phyloP scores from a whole-genome alignment of 2,888 invertebrate genomes.

The Erebia aethiops region DNA sequence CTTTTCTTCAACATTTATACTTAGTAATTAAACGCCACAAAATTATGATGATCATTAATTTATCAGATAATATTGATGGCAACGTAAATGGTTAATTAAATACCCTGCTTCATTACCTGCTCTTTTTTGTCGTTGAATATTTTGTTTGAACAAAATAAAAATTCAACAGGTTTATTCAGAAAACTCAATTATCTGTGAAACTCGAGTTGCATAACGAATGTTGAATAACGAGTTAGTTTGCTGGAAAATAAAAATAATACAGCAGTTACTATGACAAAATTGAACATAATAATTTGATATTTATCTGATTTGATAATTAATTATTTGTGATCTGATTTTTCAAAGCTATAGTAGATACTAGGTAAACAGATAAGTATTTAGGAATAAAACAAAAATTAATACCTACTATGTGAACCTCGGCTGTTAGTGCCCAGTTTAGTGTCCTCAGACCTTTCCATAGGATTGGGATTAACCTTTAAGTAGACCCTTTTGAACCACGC shows the following conservation, averaged over 20 bases:
- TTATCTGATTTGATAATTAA: too few species aligned
- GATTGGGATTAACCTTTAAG: too few species aligned
- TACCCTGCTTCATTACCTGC: not conserved
- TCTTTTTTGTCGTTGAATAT: slow-evolving; percentile 21
- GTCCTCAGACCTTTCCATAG: too few species aligned
- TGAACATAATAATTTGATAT: too few species aligned
- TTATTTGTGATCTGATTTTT: too few species aligned
- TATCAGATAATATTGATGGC: slow-evolving; percentile 20
- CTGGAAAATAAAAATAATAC: slow-evolving; percentile 42
- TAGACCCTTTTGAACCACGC: too few species aligned
- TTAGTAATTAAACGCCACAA: slow-evolving; percentile 17
- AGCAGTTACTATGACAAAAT: slow-evolving; percentile 21
- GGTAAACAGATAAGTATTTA: too few species aligned
- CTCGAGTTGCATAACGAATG: slow-evolving; percentile 46
- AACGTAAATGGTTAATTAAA: not conserved
- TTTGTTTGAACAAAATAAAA: slow-evolving; percentile 19
- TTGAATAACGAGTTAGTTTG: slow-evolving; percentile 54
- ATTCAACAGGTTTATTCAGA: slow-evolving; percentile 22
- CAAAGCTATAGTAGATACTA: too few species aligned
- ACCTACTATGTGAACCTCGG: too few species aligned
- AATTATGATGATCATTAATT: slow-evolving; percentile 35
- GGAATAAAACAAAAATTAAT: too few species aligned
- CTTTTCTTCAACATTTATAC: too few species aligned
- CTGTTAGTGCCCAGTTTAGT: too few species aligned
- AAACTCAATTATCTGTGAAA: slow-evolving; percentile 23